Percentiles rank a stretch among this genome's conserved stretches.
Conservation (phyloP, 2,797 vertebrate species). For the Ispidina picta region DNA sequence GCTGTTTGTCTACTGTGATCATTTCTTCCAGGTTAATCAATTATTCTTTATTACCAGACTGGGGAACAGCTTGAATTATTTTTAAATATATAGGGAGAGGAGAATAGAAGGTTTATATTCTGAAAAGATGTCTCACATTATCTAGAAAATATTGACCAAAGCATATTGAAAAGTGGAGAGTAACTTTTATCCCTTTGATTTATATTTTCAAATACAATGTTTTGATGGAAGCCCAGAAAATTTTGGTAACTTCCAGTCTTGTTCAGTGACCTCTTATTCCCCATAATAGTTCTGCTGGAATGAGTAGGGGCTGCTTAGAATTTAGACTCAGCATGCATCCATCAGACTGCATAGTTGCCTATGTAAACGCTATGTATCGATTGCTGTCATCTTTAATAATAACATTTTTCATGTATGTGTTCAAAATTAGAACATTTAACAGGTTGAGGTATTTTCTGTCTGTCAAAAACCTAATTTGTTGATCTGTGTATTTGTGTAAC, state of each 20-base stretch:
- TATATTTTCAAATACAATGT: background rate
- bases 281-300: background rate
- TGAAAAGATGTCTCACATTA: background rate
- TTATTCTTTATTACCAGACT: background rate
- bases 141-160: background rate
- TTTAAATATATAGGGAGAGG: background rate
- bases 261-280: background rate
- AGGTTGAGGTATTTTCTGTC: background rate
- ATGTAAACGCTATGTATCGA: background rate
- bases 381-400: background rate
- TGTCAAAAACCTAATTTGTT: conserved; percentile 19
- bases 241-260: background rate
- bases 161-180: background rate
- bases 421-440: conserved; percentile 9
- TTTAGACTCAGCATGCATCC: background rate
- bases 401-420: background rate
- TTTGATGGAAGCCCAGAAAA: background rate
- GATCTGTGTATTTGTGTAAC: background rate
- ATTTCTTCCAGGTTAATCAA: background rate
- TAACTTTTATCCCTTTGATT: background rate
- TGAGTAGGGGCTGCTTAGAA: background rate
- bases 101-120: background rate
- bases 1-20: background rate
- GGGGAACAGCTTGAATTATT: background rate
- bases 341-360: background rate